phyloP scores from a whole-genome alignment of 2,113 vertebrate species.

The Syrmaticus mikado region DNA sequence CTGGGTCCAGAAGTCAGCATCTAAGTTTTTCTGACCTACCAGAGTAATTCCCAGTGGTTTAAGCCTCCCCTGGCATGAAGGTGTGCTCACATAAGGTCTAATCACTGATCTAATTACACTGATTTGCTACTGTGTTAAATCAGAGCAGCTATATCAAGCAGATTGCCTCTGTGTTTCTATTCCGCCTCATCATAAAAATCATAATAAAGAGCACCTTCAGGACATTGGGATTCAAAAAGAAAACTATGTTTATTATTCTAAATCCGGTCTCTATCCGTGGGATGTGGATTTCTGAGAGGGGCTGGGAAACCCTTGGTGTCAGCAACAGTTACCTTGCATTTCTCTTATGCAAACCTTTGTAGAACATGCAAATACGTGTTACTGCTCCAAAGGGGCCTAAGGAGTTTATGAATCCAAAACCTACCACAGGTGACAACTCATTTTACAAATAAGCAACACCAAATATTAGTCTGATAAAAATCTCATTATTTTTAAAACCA shows the following conservation, averaged over 20 bases:
- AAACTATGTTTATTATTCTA: slow-evolving; percentile 9
- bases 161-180: slow-evolving; percentile 5
- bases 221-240: neutral
- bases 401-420: neutral
- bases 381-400: neutral
- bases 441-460: neutral
- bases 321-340: neutral
- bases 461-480: neutral
- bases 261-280: neutral
- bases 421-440: neutral
- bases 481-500: neutral
- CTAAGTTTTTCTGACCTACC: neutral
- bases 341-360: neutral
- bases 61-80: neutral
- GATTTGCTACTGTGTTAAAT: slow-evolving; percentile 51
- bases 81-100: neutral
- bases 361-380: neutral
- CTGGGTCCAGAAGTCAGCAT: neutral
- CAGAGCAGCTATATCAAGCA: slow-evolving; percentile 19
- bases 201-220: slow-evolving; percentile 8
- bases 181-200: slow-evolving; percentile 1
- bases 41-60: neutral
- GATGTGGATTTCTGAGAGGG: neutral
- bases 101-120: slow-evolving; percentile 48
- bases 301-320: neutral